A percentile compares a stretch with the other conserved stretches of the same genome.
phyloP scores from a whole-genome alignment of 92 coral and sea anemone species.

The Scolanthus callimorphus region DNA sequence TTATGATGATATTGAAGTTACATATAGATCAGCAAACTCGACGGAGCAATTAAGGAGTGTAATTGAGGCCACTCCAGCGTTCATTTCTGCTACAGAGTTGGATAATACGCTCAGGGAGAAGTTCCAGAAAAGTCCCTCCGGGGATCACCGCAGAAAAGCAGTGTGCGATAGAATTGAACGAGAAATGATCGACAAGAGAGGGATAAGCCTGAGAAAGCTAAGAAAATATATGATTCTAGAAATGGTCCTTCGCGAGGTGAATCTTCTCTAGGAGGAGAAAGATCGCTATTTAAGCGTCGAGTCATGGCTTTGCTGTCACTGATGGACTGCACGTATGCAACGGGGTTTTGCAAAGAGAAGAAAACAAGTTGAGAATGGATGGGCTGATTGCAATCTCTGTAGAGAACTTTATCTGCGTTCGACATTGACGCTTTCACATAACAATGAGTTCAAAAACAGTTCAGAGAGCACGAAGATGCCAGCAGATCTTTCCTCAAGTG shows the following conservation, averaged over 20 bases:
- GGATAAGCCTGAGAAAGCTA: constrained; percentile 48
- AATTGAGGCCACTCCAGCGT: not conserved
- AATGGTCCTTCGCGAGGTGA: constrained; percentile 32
- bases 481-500: no score
- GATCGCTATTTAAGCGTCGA: no score
- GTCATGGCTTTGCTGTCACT: no score
- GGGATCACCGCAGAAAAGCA: constrained; percentile 47
- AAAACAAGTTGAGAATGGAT: no score
- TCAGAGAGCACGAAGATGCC: no score
- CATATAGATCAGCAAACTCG: not conserved
- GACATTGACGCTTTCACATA: no score
- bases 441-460: no score
- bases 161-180: constrained; percentile 65
- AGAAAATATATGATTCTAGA: constrained; percentile 50
- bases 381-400: no score
- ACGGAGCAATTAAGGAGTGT: not conserved
- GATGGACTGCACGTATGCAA: no score
- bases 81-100: not conserved
- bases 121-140: constrained; percentile 1
- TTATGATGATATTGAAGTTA: not conserved
- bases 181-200: constrained; percentile 35
- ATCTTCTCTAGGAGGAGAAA: constrained; percentile 29
- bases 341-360: no score
- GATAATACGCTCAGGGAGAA: constrained; percentile 3
- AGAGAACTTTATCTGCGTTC: no score